Conservation (phyloP, 2,113 vertebrate genomes). For the Rhea pennata region DNA sequence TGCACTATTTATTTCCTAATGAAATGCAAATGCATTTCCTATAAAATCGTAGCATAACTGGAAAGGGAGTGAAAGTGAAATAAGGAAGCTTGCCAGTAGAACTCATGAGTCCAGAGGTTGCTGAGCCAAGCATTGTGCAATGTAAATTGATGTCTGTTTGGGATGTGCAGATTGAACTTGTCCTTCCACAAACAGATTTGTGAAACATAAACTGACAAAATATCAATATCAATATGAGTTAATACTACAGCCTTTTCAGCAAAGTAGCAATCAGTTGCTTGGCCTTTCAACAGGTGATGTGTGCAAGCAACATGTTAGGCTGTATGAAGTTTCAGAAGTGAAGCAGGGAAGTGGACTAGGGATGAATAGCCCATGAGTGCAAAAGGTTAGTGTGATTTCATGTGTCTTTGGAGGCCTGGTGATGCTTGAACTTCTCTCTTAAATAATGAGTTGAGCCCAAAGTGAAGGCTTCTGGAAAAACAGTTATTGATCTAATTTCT, state of each 20-base stretch:
- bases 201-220: not conserved
- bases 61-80: not conserved
- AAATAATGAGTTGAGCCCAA: not conserved
- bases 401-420: not conserved
- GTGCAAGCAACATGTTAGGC: not conserved
- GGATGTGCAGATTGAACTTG: not conserved
- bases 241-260: not conserved
- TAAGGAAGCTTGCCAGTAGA: not conserved
- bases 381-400: not conserved
- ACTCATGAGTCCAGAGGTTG: fast-evolving
- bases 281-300: not conserved
- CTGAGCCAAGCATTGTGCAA: not conserved
- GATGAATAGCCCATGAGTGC: not conserved
- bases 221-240: not conserved
- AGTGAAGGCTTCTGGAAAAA: not conserved
- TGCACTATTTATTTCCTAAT: not conserved
- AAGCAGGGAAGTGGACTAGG: not conserved
- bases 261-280: not conserved
- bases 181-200: not conserved
- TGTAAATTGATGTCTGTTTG: not conserved
- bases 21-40: not conserved
- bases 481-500: not conserved
- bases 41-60: not conserved
- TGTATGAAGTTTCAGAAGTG: not conserved
- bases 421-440: not conserved